Percentiles rank a stretch among this genome's conserved stretches.
phyloP scores from a whole-genome alignment of 2,888 invertebrate genomes.

The Dysmachus trigonus region DNA sequence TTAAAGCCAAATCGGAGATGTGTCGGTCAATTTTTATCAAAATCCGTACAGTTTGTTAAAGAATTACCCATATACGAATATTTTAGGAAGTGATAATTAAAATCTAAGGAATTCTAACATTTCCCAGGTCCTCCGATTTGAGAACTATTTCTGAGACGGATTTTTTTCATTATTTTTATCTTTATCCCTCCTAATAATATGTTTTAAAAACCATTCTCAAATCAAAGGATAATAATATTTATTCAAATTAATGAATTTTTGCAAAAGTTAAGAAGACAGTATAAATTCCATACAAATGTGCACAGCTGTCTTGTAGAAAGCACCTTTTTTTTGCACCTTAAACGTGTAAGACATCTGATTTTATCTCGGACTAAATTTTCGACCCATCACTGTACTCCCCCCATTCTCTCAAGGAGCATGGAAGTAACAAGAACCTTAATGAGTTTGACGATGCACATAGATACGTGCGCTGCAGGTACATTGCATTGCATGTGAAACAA shows the following conservation, averaged over 20 bases:
- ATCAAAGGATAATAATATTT: too few species aligned
- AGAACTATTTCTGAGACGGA: too few species aligned
- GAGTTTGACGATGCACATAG: neutral
- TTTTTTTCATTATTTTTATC: too few species aligned
- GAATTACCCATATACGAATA: too few species aligned
- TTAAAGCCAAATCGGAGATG: too few species aligned
- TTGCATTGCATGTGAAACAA: neutral
- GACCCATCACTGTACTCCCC: neutral
- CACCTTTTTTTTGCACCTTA: neutral
- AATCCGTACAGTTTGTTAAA: too few species aligned
- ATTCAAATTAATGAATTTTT: neutral
- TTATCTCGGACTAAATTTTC: neutral
- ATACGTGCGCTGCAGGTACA: neutral
- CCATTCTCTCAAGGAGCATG: neutral
- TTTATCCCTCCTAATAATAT: too few species aligned
- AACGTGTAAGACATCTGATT: neutral
- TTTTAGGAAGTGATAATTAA: too few species aligned
- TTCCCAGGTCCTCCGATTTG: too few species aligned
- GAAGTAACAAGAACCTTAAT: neutral
- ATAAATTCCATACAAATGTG: neutral
- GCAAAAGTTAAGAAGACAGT: neutral
- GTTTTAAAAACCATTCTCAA: too few species aligned
- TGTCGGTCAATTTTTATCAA: too few species aligned
- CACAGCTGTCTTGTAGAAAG: neutral
- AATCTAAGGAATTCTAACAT: too few species aligned